Evolutionary conservation across 2,888 invertebrate species (phyloP).

Genomic region (Yponomeuta malinellus): DNA sequence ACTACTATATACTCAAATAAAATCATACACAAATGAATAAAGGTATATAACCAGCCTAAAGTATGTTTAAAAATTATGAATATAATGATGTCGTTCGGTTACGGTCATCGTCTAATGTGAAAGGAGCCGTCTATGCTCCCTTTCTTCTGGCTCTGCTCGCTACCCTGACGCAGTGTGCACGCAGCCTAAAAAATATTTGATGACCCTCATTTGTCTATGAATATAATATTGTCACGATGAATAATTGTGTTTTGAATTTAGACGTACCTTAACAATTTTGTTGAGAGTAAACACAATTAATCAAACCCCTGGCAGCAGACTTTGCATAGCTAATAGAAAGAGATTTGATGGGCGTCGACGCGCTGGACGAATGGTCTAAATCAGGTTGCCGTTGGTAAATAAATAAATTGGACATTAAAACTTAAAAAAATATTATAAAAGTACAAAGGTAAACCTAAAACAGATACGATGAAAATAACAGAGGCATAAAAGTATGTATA

Average conservation of each 20-base stretch:
- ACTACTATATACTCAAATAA: too few relatives aligned
- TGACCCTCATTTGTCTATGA: conserved; percentile 50
- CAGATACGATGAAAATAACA: too few relatives aligned
- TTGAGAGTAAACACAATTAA: background rate
- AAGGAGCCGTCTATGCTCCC: too few relatives aligned
- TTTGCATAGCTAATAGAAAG: background rate
- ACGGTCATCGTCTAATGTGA: background rate
- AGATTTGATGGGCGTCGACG: background rate
- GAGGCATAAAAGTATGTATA: too few relatives aligned
- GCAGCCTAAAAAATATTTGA: conserved; percentile 40
- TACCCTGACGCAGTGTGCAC: background rate
- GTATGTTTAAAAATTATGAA: too few relatives aligned
- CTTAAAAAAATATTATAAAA: too few relatives aligned
- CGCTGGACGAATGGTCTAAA: background rate
- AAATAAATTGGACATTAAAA: too few relatives aligned
- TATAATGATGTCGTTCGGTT: too few relatives aligned
- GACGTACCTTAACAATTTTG: conserved; percentile 1
- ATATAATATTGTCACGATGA: conserved; percentile 54
- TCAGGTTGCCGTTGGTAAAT: too few relatives aligned
- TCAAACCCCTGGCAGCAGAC: background rate
- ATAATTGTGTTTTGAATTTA: conserved; percentile 56
- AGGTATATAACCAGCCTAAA: too few relatives aligned
- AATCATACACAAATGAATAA: too few relatives aligned
- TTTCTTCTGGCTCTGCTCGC: background rate
- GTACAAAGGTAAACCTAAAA: too few relatives aligned